Evolutionary conservation across 2,888 invertebrate species (phyloP), one percentile per base, ranked within the genome.

Genomic region (Lasius platythorax): DNA sequence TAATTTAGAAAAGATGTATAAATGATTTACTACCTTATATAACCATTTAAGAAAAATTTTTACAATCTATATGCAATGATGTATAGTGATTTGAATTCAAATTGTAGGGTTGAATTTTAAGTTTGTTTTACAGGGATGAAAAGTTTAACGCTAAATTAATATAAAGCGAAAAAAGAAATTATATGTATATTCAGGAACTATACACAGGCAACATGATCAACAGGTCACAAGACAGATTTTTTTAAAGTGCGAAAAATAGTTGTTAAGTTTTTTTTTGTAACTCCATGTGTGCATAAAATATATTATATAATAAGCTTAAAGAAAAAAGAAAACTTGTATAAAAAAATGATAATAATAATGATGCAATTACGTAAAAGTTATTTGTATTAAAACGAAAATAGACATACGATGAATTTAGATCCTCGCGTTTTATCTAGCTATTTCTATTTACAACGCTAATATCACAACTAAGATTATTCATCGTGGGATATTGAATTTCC

Each of bases 201-300:
- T 3, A 11, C 43, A 5, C 43, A 5, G 2, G 4, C 30, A 66
- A 66, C 53, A 76, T 50, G 2, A 33, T 61, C n/a, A 8, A 9
- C 3, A 53, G n/a, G 1, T 78, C 5, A 58, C 11, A n/a, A 56
- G 46, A 37, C 4, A 18, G 15, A 23, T 58, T 61, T 30, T 61
- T 2, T 79, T 61, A 79, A 79, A 58, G 2, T 46, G 37, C 46
- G 23, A 23, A 37, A 46, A 23, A 8, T 58, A 68, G 43, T 33
- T 68, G 8, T 12, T 43, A 46, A 70, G 46, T 46, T 23, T 61
- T 46, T 68, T 79, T 70, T 70, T 79, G 56, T 70, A 70, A 53
- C 53, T 33, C 5, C 15, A 58, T 30, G 23, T 70, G 2, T 30
- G 56, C 64, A 37, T 28, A 61, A 66, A 67, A 15, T 64, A 50